A percentile compares a stretch with the other conserved stretches of the same genome.
These are phyloP conservation scores for Avahi laniger DNA, from an alignment of 2,797 vertebrate species.

Conservation along the genomic window DNA sequence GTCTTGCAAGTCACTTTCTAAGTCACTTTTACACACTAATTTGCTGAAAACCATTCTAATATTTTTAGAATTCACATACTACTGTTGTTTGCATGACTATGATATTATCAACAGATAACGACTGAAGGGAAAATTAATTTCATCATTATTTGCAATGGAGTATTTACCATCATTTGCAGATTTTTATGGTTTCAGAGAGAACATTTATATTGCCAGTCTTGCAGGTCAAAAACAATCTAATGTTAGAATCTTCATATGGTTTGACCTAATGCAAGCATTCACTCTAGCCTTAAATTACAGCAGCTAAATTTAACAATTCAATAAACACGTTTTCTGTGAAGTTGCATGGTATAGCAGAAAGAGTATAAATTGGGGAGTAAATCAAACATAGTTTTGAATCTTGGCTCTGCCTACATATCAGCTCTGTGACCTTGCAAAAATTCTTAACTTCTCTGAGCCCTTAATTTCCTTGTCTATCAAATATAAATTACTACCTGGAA, in stretches of 20 bases:
- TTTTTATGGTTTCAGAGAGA: slow-evolving; percentile 22
- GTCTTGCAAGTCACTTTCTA: slow-evolving; percentile 4
- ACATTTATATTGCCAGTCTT: not conserved
- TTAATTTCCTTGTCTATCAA: slow-evolving; percentile 23
- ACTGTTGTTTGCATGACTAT: not conserved
- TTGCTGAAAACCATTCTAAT: not conserved
- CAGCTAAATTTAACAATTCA: not conserved
- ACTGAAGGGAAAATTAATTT: slow-evolving; percentile 34
- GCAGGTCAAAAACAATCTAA: not conserved
- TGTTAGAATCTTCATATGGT: not conserved
- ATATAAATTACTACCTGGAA: not conserved
- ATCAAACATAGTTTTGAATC: slow-evolving; percentile 1
- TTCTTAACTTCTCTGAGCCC: not conserved
- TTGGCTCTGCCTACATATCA: not conserved
- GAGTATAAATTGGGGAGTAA: not conserved
- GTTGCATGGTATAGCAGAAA: not conserved
- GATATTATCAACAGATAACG: not conserved
- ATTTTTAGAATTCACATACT: not conserved
- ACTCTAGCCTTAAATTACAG: slow-evolving; percentile 22
- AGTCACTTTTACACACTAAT: not conserved
- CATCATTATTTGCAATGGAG: not conserved
- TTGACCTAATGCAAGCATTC: not conserved
- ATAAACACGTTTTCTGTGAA: not conserved
- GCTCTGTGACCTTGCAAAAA: not conserved
- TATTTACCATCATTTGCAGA: not conserved